phyloP scores from a whole-genome alignment of 2,113 vertebrate genomes.

The Eublepharis macularius region DNA sequence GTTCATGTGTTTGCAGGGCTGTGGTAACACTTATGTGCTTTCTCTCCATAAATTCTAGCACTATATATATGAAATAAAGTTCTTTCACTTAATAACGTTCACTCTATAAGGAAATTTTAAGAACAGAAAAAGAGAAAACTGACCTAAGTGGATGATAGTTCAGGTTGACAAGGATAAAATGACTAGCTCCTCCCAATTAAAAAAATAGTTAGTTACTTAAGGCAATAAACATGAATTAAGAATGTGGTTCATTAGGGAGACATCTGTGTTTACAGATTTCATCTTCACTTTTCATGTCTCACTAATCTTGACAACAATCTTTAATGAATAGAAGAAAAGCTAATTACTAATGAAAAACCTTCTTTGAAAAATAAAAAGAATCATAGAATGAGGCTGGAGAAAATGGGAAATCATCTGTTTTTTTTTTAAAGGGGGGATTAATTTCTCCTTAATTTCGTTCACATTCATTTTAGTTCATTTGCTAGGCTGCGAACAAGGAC shows the following conservation, averaged over 20 bases:
- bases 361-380: not conserved
- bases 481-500: not conserved
- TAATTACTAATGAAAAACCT: not conserved
- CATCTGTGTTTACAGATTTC: not conserved
- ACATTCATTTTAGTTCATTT: conserved; percentile 2
- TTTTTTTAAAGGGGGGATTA: not conserved
- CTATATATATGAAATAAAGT: no score
- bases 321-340: not conserved
- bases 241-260: not conserved
- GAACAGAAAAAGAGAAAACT: conserved; percentile 37
- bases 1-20: no score
- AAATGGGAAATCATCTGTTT: not conserved
- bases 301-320: not conserved
- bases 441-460: not conserved
- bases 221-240: not conserved
- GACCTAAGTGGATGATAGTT: not conserved
- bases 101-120: conserved; percentile 21
- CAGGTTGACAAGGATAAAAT: not conserved
- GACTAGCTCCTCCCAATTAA: not conserved
- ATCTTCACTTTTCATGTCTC: not conserved
- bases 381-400: not conserved
- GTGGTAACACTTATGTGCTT: no score
- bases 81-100: not conserved
- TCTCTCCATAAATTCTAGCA: no score
- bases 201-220: not conserved